These are phyloP conservation scores for Cataglyphis hispanica DNA, from an alignment of 1,140 invertebrate species.

Conservation along the genomic window DNA sequence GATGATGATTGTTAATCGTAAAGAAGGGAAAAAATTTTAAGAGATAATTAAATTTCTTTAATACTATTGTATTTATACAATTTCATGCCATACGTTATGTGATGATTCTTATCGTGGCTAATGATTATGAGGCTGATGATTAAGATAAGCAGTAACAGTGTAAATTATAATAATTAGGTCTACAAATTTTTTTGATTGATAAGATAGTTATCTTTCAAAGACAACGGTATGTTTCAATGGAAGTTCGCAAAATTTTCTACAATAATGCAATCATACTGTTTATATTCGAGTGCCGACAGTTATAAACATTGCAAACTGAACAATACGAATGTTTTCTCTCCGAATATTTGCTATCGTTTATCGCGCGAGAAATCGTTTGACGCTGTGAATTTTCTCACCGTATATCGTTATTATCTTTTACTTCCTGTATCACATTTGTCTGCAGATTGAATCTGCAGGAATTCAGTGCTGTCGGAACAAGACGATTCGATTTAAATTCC, in stretches of 20 bases:
- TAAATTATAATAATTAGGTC: neutral
- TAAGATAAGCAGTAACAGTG: neutral
- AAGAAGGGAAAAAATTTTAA: neutral
- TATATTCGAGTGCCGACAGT: neutral
- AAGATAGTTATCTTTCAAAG: neutral
- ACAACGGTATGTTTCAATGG: neutral
- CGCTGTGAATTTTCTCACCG: neutral
- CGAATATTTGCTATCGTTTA: conserved; percentile 20
- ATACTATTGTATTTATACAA: neutral
- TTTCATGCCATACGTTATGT: neutral
- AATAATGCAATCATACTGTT: conserved; percentile 6
- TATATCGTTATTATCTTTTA: conserved; percentile 37
- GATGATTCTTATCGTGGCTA: neutral
- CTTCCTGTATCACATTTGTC: conserved; percentile 36
- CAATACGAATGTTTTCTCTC: neutral
- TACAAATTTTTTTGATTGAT: conserved; percentile 14
- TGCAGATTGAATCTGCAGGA: conserved; percentile 49
- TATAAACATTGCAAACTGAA: neutral
- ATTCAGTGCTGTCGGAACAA: conserved; percentile 50
- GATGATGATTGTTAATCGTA: too few species aligned
- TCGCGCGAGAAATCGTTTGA: conserved; percentile 13
- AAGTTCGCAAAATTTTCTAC: conserved; percentile 4
- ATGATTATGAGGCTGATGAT: neutral
- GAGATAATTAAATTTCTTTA: too few species aligned
- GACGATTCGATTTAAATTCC: conserved; percentile 59